Evolutionary conservation across 2,113 vertebrate species (phyloP).

Genomic region (Ellobius talpinus): DNA sequence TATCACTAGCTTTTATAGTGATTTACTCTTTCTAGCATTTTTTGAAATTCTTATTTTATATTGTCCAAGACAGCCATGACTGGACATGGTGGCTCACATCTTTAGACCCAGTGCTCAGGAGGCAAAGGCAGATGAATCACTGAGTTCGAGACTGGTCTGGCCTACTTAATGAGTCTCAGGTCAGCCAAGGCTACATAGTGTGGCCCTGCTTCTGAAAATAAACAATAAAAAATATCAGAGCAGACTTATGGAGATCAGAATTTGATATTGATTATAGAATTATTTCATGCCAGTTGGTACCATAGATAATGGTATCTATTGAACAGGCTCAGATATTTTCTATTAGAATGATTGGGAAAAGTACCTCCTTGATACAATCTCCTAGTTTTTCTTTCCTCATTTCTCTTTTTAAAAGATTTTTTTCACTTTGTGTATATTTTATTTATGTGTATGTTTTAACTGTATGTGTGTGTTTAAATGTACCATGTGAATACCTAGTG

Average conservation of each 20-base stretch:
- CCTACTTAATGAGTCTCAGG: neutral
- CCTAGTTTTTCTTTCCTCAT: neutral
- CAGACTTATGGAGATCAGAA: neutral
- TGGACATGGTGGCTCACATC: neutral
- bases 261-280: conserved; percentile 26
- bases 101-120: neutral
- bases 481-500: neutral
- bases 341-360: neutral
- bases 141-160: neutral
- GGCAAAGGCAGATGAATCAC: neutral
- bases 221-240: neutral
- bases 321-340: neutral
- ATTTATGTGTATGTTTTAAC: neutral
- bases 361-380: neutral
- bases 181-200: neutral
- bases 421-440: neutral
- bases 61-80: neutral
- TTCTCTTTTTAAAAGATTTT: neutral
- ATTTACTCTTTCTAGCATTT: neutral
- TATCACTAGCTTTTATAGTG: neutral
- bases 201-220: neutral
- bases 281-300: neutral
- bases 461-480: neutral
- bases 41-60: neutral
- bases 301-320: neutral